Conservation (phyloP, 2,113 vertebrate genomes). For the Oxyruncus cristatus region DNA sequence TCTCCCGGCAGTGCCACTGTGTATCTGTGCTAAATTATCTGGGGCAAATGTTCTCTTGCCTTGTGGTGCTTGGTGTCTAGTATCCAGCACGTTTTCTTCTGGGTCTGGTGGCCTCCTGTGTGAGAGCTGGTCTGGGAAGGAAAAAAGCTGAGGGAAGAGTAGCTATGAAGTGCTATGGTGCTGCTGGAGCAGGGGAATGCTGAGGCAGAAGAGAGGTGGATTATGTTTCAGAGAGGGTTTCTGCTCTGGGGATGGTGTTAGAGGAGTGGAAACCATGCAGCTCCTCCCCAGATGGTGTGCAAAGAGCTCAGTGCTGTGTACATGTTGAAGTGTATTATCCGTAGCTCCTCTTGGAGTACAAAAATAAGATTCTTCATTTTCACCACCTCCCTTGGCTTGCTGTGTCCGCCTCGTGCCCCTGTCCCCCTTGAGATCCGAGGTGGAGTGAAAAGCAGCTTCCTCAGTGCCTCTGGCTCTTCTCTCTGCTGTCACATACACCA, state of each 20-base stretch:
- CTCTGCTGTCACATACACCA: not conserved
- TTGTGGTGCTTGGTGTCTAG: not conserved
- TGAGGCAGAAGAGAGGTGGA: not conserved
- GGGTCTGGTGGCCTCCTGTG: not conserved
- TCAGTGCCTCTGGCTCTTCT: not conserved
- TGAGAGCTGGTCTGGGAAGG: not conserved
- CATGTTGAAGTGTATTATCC: not conserved
- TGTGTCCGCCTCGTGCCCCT: not conserved
- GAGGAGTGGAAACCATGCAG: not conserved
- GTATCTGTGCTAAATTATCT: not conserved
- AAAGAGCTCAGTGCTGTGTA: not conserved
- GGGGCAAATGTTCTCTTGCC: not conserved
- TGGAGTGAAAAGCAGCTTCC: accelerated
- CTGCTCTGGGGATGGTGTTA: not conserved
- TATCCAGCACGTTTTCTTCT: not conserved
- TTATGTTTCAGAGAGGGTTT: not conserved
- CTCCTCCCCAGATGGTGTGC: not conserved
- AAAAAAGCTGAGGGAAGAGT: not conserved
- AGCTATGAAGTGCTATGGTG: not conserved
- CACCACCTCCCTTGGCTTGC: not conserved
- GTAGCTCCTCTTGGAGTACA: not conserved
- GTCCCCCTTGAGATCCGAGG: not conserved
- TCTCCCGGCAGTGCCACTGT: not conserved
- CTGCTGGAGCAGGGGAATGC: not conserved
- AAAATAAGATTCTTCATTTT: not conserved